Conservation (phyloP, 2,113 vertebrate species). For the Ptychochromis oligacanthus region DNA sequence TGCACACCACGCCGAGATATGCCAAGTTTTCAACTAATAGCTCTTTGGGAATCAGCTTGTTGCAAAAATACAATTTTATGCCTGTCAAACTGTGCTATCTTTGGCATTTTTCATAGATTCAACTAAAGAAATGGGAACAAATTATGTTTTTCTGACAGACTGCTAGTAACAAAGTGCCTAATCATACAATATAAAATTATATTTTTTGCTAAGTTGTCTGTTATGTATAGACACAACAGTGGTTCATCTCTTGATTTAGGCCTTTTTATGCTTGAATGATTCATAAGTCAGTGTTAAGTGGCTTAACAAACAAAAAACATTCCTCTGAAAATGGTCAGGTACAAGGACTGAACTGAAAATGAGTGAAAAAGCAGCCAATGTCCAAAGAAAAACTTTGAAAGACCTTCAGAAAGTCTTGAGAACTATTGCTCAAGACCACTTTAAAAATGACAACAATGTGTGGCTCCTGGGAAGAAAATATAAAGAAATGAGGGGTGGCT, state of each 20-base stretch:
- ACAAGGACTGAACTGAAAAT: neutral
- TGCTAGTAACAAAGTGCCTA: neutral
- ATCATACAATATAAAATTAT: neutral
- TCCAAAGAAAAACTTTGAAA: neutral
- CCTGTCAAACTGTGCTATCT: neutral
- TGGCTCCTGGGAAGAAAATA: neutral
- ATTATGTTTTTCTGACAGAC: neutral
- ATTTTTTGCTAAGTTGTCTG: neutral
- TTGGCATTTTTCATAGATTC: neutral
- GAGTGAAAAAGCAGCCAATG: neutral
- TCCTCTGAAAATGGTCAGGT: neutral
- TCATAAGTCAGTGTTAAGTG: neutral
- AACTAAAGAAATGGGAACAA: neutral
- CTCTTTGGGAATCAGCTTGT: neutral
- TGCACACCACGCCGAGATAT: neutral
- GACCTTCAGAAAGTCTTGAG: neutral
- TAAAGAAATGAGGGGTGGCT: neutral
- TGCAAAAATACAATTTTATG: neutral
- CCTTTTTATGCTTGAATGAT: neutral
- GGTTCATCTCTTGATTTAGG: neutral
- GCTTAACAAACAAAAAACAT: neutral
- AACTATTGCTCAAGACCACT: neutral
- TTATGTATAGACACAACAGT: neutral
- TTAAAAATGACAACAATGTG: neutral
- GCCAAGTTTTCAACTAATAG: neutral